Evolutionary conservation across 1,140 invertebrate genomes (phyloP), one percentile per base, ranked within the genome.

Genomic region (Drosophila serrata): DNA sequence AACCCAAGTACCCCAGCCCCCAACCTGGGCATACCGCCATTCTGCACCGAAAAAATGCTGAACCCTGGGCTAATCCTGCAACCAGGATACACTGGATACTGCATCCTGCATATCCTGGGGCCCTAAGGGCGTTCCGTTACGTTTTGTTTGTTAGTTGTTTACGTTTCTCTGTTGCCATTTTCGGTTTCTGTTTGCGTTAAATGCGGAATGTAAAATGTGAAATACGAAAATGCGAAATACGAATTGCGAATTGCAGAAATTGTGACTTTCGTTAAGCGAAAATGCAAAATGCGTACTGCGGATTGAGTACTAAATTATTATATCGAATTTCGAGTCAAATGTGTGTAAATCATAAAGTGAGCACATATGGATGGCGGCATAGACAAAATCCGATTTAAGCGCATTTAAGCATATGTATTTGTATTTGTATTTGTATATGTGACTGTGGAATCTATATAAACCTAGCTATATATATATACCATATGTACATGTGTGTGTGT

Each of bases 291-390:
- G 68, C 70, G 48, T 57, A 74, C 49, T 74, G 70, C 70, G 57
- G 48, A 74, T 74, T 60, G 69, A 62, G 53, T 59, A 74, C 56
- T 74, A 74, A 74, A 74, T 74, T 74, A 74, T 64, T 64, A 64
- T 64, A 64, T 64, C 61, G 59, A 64, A 64, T 61, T 64, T 60
- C 73, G 40, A 55, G 62, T 74, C 48, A 40, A 62, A 68, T 55
- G 61, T 82, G 82, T 86, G 82, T 86, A 86, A 87, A 86, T 86
- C 82, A 82, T 85, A 79, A 79, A 81, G 68, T 56, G 58, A 42
- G 61, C 60, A 46, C 24, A 59, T 43, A 60, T 59, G 68, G 68
- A 42, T 45, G 45, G 19, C 17, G 60, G 39, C 70, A 79, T 57
- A 63, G 60, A 64, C 63, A 39, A 74, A 70, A 75, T 59, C 60